Evolutionary conservation across 2,888 invertebrate species (phyloP), one percentile per base, ranked within the genome.

Genomic region (Andricus curvator): DNA sequence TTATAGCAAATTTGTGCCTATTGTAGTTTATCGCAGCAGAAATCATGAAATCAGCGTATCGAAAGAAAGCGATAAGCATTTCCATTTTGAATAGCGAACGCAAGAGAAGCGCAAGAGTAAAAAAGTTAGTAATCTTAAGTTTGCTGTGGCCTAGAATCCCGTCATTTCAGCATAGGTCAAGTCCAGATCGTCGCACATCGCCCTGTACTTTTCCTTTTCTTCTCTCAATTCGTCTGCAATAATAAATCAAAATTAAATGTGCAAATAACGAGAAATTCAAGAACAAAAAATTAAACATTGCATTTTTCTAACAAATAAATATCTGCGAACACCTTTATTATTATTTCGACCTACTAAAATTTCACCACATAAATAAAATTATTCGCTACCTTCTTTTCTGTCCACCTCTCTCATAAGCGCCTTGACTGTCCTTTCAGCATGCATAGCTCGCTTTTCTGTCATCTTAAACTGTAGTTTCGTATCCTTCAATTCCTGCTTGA

Each of bases 171-270:
- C 95, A 94, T 95, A 96, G 88, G 96, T 96, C 90, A 94, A 93
- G 93, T 96, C 96, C 93, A 96, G 93, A 92, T 96, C 96, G 93
- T 96, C 96, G 93, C 96, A 95, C 93, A 96, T 95, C 88, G 94
- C 94, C 94, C 96, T 96, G 95, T 96, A 96, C 93, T 96, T 96
- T 93, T 96, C 96, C 94, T 96, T 96, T 89, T 95, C 95, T 91
- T 94, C 94, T 89, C 94, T 94, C 89, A 95, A 92, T 88, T 95
- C 95, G 92, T 95, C 95, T 95, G 93, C 76, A 93, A 93, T 86
- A 86, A 80, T 78, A 77, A 84, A 84, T 29, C 5, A 25, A 41
- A 81, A 80, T 62, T 44, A 8, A 44, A 44, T 74, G 17, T 48
- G 17, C 48, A 17, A 48, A 17, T 48, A 48, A 17, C 4, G 4